Percentiles rank a stretch among this genome's conserved stretches.
phyloP scores from a whole-genome alignment of 1,140 invertebrate species.

The Glossosoma conforme region DNA sequence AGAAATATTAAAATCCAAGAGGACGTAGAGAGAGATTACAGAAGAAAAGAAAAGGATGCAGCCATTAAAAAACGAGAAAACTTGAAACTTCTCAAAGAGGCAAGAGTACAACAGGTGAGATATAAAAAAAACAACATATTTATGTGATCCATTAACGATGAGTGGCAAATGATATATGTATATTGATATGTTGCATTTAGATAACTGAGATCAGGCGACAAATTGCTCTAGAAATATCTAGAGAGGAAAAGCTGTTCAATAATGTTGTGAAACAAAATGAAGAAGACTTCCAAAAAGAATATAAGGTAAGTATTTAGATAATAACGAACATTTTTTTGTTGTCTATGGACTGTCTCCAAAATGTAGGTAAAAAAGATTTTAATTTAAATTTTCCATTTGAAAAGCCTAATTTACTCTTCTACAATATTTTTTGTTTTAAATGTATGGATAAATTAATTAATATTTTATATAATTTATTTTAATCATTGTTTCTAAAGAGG shows the following conservation, averaged over 20 bases:
- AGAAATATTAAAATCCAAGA: slow-evolving; percentile 49
- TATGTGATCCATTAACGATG: background rate
- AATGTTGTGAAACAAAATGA: slow-evolving; percentile 46
- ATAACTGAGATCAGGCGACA: slow-evolving; percentile 46
- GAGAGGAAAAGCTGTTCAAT: slow-evolving; percentile 48
- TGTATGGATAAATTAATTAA: too few relatives aligned
- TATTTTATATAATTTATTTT: too few relatives aligned
- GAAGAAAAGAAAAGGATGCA: slow-evolving; percentile 41
- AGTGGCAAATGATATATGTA: background rate
- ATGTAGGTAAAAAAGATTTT: too few relatives aligned
- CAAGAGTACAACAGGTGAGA: slow-evolving; percentile 41
- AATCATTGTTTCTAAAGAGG: too few relatives aligned
- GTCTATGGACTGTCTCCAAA: too few relatives aligned
- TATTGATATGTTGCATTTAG: slow-evolving; percentile 27
- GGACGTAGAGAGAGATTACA: slow-evolving; percentile 47
- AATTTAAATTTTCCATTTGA: slow-evolving; percentile 1
- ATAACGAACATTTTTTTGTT: too few relatives aligned
- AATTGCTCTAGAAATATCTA: slow-evolving; percentile 46
- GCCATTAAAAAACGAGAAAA: slow-evolving; percentile 48
- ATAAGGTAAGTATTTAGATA: slow-evolving; percentile 37
- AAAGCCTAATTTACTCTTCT: slow-evolving; percentile 5
- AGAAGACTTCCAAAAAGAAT: slow-evolving; percentile 44
- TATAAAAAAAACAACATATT: background rate
- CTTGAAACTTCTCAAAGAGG: slow-evolving; percentile 44
- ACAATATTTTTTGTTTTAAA: too few relatives aligned